Conservation (phyloP, 2,888 invertebrate genomes). For the Cephus rjabovi region DNA sequence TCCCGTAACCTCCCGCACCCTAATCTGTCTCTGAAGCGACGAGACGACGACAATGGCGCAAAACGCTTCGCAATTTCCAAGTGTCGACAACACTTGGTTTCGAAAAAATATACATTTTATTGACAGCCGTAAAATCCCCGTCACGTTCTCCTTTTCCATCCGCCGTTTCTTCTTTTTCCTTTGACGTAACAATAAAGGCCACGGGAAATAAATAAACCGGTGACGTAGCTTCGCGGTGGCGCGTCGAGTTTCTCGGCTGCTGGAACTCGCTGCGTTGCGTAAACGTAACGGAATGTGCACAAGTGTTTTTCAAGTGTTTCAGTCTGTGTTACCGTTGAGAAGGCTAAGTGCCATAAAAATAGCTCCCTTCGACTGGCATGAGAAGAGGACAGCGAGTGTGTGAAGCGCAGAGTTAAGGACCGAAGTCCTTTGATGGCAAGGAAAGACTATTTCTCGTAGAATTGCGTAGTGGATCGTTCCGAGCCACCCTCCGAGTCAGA, state of each 20-base stretch:
- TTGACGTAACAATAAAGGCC: no score
- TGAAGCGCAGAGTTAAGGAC: neutral
- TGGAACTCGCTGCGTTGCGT: conserved; percentile 42
- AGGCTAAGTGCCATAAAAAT: conserved; percentile 63
- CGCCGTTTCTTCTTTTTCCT: no score
- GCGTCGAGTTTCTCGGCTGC: conserved; percentile 24
- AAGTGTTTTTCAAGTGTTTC: conserved; percentile 66
- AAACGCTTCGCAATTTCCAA: conserved; percentile 55
- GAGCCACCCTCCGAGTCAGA: conserved; percentile 24
- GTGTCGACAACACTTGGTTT: conserved; percentile 54
- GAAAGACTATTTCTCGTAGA: neutral
- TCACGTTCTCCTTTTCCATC: neutral
- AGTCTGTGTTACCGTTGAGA: conserved; percentile 57
- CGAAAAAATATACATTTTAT: neutral
- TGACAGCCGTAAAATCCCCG: neutral
- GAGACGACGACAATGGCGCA: neutral
- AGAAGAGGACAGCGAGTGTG: conserved; percentile 31
- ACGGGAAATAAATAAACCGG: neutral
- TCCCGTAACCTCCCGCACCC: neutral
- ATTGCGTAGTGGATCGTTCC: conserved; percentile 13
- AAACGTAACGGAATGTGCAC: conserved; percentile 64
- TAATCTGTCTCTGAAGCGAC: neutral
- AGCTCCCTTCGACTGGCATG: conserved; percentile 39
- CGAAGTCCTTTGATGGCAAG: conserved; percentile 4
- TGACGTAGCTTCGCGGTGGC: conserved; percentile 10